A percentile compares a stretch with the other conserved stretches of the same genome.
Conservation (phyloP, 2,797 vertebrate species). For the Leptodactylus fallax region DNA sequence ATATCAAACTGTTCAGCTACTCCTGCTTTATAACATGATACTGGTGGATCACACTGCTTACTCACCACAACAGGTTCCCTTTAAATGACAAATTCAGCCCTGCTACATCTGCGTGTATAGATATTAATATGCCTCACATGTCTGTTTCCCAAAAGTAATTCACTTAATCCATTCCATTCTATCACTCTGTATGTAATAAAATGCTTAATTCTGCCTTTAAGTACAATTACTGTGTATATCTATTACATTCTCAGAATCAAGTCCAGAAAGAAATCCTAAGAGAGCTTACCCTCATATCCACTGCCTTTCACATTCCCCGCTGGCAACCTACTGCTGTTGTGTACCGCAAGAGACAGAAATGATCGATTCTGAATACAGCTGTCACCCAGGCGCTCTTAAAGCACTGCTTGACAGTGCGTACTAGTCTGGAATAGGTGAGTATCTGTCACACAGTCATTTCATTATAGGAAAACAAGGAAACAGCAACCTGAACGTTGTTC, state of each 20-base stretch:
- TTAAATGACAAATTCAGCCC: not conserved
- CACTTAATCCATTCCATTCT: not conserved
- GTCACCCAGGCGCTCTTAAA: constrained; percentile 13
- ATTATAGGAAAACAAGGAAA: not conserved
- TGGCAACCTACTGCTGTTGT: not conserved
- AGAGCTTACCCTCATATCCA: not conserved
- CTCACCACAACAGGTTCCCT: too few species aligned
- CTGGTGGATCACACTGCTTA: too few species aligned
- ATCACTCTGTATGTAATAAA: not conserved
- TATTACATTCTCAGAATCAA: not conserved
- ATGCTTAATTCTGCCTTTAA: not conserved
- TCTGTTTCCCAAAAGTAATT: not conserved
- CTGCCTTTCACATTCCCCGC: not conserved
- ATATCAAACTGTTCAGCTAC: too few species aligned
- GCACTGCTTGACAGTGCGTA: not conserved
- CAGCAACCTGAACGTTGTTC: not conserved
- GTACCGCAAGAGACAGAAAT: constrained; percentile 1
- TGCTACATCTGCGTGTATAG: not conserved
- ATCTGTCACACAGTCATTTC: constrained; percentile 20
- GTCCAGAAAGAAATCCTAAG: not conserved
- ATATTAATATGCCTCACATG: not conserved
- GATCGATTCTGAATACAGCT: constrained; percentile 17
- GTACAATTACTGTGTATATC: not conserved
- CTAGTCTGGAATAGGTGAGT: constrained; percentile 8
- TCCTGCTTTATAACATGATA: too few species aligned